A percentile compares a stretch with the other conserved stretches of the same genome.
phyloP scores from a whole-genome alignment of 2,888 invertebrate genomes.

The Pristionchus entomophagus region DNA sequence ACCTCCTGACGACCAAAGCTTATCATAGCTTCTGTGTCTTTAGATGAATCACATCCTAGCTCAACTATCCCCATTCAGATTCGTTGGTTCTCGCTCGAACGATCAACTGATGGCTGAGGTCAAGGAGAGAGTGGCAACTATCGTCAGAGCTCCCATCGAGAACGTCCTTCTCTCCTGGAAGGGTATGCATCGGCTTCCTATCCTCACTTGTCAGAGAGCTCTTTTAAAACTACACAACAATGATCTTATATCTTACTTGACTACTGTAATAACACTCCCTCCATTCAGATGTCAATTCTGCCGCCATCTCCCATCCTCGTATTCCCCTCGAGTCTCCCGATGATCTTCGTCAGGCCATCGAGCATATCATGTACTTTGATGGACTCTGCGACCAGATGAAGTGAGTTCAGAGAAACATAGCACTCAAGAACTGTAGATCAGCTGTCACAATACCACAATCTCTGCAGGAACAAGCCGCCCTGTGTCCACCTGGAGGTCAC shows the following conservation, averaged over 20 bases:
- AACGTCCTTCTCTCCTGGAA: neutral
- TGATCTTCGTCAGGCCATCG: neutral
- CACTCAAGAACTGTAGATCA: too few species aligned
- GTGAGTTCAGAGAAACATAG: neutral
- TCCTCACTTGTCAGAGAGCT: too few species aligned
- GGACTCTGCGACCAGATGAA: neutral
- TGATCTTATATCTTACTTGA: too few species aligned
- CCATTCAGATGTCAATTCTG: too few species aligned
- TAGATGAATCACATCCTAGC: neutral
- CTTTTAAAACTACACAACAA: too few species aligned
- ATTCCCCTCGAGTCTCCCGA: neutral
- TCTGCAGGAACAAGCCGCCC: neutral
- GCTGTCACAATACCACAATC: neutral
- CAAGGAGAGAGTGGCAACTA: neutral
- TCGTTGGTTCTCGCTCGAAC: neutral
- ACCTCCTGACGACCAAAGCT: too few species aligned
- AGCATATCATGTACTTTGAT: neutral
- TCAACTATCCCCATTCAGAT: neutral
- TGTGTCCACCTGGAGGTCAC: neutral
- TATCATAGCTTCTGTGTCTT: too few species aligned
- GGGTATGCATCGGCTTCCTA: neutral
- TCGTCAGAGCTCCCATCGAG: neutral
- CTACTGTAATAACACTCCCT: too few species aligned
- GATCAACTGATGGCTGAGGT: neutral
- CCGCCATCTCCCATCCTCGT: neutral